Base-by-base conservation (phyloP, 2,113 vertebrate genomes). In the Hippocampus guttulatus region DNA sequence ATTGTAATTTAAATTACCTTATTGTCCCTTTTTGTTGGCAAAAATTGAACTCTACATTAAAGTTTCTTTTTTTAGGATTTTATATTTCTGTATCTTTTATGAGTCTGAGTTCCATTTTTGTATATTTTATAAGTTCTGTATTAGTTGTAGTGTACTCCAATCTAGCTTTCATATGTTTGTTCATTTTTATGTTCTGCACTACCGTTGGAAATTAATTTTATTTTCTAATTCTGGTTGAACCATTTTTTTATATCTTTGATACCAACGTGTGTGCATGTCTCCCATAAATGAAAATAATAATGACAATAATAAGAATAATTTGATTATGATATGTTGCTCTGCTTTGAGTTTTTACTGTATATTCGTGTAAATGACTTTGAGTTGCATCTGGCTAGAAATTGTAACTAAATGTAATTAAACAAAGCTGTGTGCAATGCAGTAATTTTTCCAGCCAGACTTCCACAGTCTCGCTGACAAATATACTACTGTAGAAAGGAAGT, bases 401-500 rank as follows among this genome's bases (percentile, higher is more conserved):
- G 21, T 45, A 45, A 43, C 23, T 16, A 14, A 61, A 33, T 61
- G 30, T 20, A 33, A 33, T 15, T 8, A 61, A 43, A 64, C n/a
- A 16, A 41, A 25, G 1, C 23, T 23, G 63, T 8, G 40, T 43
- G 40, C 40, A 8, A 65, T 47, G 11, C 33, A 45, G 7, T 65
- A 14, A 47, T 25, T 45, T 45, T 5, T 25, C 23, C 14, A 25
- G 5, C 23, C 40, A 23, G 40, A 63, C 40, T 10, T 18, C 63
- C 58, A 4, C 15, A 38, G 15, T 61, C 61, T 60, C 5, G 27
- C 23, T 63, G 33, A 74, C 65, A 69, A 54, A 70, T 30, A 25
- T 11, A 58, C 41, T 18, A 49, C 21, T 61, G 43, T 21, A 66
- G 49, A 69, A 74, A 33, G 23, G 15, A 65, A 65, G 41, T 65